Evolutionary conservation across 1,140 invertebrate species (phyloP).

Genomic region (Drosophila pruinosa): DNA sequence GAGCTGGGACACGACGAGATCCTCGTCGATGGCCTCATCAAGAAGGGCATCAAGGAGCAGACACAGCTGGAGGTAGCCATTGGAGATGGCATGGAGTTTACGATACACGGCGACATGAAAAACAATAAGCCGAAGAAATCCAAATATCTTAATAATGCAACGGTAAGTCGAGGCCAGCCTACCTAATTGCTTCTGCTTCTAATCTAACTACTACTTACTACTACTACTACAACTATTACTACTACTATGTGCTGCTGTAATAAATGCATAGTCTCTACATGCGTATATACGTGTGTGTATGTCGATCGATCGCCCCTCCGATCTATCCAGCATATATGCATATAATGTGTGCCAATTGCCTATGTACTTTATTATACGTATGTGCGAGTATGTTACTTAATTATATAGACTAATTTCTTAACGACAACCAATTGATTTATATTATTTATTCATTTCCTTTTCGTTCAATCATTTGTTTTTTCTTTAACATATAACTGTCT

Average conservation of each 20-base stretch:
- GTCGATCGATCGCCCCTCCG: not conserved
- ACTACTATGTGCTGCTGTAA: no score
- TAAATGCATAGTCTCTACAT: not conserved
- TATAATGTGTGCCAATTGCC: constrained; percentile 1
- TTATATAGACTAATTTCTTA: constrained; percentile 58
- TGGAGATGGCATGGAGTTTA: constrained; percentile 95
- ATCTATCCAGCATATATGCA: not conserved
- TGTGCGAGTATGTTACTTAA: no score
- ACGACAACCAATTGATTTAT: constrained; percentile 71
- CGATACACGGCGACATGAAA: constrained; percentile 92
- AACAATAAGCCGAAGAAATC: constrained; percentile 89
- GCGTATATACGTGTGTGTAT: not conserved
- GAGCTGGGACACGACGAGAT: constrained; percentile 89
- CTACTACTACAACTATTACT: not conserved
- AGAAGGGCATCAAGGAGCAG: constrained; percentile 93
- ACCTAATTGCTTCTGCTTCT: not conserved
- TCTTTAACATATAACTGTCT: constrained; percentile 75
- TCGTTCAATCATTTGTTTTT: constrained; percentile 68
- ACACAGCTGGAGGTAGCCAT: constrained; percentile 94
- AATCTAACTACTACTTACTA: not conserved
- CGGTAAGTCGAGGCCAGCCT: constrained; percentile 83
- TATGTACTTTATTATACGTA: constrained; percentile 29
- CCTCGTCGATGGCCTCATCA: constrained; percentile 92
- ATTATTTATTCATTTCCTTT: constrained; percentile 73
- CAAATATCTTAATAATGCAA: constrained; percentile 89